Evolutionary conservation across 1,140 invertebrate genomes (phyloP).

Genomic region (Pachypsylla venusta): DNA sequence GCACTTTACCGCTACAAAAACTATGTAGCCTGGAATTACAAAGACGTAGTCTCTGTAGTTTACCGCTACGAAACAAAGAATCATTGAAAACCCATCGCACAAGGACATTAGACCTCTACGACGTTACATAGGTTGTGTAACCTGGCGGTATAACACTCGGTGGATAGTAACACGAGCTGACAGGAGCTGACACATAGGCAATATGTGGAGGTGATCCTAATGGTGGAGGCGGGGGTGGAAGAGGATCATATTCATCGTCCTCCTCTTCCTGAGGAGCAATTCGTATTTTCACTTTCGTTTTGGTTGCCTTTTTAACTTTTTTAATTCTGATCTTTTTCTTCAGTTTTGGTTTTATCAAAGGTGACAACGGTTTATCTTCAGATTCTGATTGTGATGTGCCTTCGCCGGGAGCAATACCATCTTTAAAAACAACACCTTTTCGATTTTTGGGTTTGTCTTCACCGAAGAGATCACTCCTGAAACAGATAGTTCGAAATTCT

Average conservation of each 20-base stretch:
- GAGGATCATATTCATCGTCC: background rate
- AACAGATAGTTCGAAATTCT: background rate
- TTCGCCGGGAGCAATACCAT: conserved; percentile 3
- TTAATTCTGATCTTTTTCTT: conserved; percentile 1
- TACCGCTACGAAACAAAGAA: too few relatives aligned
- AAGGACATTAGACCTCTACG: too few relatives aligned
- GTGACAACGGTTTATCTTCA: background rate
- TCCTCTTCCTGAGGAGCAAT: background rate
- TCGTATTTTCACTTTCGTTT: background rate
- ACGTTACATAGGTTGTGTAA: background rate
- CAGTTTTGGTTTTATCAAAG: background rate
- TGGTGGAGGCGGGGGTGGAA: background rate
- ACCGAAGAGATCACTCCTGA: background rate
- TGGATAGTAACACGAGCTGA: background rate
- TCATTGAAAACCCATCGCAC: too few relatives aligned
- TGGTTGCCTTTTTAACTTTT: background rate
- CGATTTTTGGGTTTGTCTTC: background rate
- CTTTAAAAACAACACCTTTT: background rate
- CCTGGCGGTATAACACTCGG: background rate
- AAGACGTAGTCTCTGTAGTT: too few relatives aligned
- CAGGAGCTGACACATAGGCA: conserved; percentile 2
- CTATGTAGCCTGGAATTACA: too few relatives aligned
- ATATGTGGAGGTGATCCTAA: background rate
- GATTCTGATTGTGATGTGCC: conserved; percentile 1
- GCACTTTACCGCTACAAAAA: too few relatives aligned